Evolutionary conservation across 2,113 vertebrate genomes (phyloP), one percentile per base, ranked within the genome.

Genomic region (Colius striatus): DNA sequence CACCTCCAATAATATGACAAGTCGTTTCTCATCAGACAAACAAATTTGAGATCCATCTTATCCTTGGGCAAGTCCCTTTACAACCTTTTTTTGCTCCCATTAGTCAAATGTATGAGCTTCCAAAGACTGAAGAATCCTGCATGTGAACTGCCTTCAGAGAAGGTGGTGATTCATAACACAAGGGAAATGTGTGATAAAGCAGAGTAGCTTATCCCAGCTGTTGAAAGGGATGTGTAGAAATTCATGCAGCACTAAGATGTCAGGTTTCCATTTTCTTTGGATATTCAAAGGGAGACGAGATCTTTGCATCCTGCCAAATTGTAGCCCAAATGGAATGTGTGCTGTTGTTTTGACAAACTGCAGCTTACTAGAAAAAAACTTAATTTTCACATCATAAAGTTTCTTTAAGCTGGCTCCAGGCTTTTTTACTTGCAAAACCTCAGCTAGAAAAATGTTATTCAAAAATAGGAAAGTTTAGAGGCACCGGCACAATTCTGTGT

Each of bases 381-480:
- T 90, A 95, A 96, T 97, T 97, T 97, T 97, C 94, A 95, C 94
- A 96, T 96, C 94, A 96, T 96, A 91, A 96, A 96, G 79, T 92
- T 94, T 95, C 90, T 82, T 96, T 95, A 95, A 77, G 72, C 70
- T 94, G 90, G 70, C 91, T 97, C 95, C 87, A 80, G 73, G 58
- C 94, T 96, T 95, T 90, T 90, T 92, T 82, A 91, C 57, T 89
- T 94, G 77, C 60, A 93, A 96, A 96, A 94, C 84, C 87, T 92
- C 94, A 89, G 70, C 73, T 92, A 82, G 63, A 91, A 95, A 95
- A 96, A 94, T 25, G 63, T 92, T 93, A 92, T 65, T 96, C 76
- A 95, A 92, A 95, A 73, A 51, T 47, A 91, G 73, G 51, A 91
- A 95, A 81, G 66, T 90, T 86, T 74, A 82, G 82, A 70, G 79